Conservation (phyloP, 2,888 invertebrate species). For the Dynastes grantii region DNA sequence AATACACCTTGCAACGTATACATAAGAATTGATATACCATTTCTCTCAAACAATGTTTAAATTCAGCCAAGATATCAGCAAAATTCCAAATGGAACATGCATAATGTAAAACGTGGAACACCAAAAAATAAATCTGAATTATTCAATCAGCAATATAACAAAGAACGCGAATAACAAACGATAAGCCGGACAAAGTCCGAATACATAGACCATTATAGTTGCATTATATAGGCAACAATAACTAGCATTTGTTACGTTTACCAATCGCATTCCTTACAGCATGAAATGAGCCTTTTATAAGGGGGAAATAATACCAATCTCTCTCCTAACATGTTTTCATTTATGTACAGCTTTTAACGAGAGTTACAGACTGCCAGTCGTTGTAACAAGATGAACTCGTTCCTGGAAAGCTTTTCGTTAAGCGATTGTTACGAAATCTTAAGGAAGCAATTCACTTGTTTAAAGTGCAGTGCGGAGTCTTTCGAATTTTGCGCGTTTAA, state of each 20-base stretch:
- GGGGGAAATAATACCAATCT: no score
- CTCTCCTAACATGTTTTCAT: no score
- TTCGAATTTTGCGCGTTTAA: constrained; percentile 7
- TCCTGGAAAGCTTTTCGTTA: neutral
- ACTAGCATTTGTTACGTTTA: neutral
- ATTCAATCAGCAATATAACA: neutral
- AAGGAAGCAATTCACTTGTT: constrained; percentile 1
- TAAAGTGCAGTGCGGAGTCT: neutral
- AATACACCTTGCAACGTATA: no score
- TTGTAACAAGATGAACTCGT: constrained; percentile 19
- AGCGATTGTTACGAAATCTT: constrained; percentile 17
- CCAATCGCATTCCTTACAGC: neutral
- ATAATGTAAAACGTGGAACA: no score
- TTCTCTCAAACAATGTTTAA: no score
- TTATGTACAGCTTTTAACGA: neutral
- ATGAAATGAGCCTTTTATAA: no score
- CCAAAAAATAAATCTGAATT: neutral
- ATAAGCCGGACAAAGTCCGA: neutral
- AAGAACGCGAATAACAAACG: neutral
- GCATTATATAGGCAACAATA: neutral
- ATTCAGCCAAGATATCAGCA: no score
- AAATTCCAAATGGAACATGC: no score
- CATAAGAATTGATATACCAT: no score
- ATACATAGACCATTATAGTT: neutral
- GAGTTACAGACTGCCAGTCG: neutral